These are phyloP conservation scores for Pterophyllum scalare DNA, from an alignment of 2,113 vertebrate species.

Conservation along the genomic window DNA sequence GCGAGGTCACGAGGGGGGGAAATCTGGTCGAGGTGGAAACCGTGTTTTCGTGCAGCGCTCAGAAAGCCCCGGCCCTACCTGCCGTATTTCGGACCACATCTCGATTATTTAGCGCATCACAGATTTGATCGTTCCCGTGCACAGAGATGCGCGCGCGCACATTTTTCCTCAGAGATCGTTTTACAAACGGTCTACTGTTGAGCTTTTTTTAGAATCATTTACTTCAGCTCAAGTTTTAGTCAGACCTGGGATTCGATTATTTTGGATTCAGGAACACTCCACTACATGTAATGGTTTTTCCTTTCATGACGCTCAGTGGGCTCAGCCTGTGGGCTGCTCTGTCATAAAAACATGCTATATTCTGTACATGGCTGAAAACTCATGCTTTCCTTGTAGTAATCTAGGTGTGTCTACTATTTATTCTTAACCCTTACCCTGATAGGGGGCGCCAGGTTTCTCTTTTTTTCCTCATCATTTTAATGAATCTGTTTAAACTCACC, in stretches of 20 bases:
- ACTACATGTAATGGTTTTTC: slow-evolving; percentile 8
- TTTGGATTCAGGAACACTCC: not conserved
- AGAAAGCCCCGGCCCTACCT: not conserved
- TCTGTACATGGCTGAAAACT: not conserved
- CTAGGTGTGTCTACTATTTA: not conserved
- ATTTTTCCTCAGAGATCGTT: slow-evolving; percentile 5
- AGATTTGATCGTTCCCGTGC: slow-evolving; percentile 13
- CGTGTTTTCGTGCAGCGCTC: not conserved
- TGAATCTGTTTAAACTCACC: rapidly evolving
- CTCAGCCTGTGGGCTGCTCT: not conserved
- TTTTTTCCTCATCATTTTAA: not conserved
- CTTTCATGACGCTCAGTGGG: not conserved
- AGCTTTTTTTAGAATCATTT: slow-evolving; percentile 32
- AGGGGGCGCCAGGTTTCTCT: not conserved
- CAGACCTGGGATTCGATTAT: not conserved
- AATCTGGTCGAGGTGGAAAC: not conserved
- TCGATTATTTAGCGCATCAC: not conserved
- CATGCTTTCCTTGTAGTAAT: not conserved
- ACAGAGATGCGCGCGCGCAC: not conserved
- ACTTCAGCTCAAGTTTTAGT: slow-evolving; percentile 29
- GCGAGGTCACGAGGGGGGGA: not conserved
- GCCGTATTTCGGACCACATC: no score
- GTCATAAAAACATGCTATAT: not conserved
- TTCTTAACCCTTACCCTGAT: not conserved
- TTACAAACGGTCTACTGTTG: slow-evolving; percentile 15